Base-by-base conservation (phyloP, 2,888 invertebrate species). In the Monochamus alternatus region DNA sequence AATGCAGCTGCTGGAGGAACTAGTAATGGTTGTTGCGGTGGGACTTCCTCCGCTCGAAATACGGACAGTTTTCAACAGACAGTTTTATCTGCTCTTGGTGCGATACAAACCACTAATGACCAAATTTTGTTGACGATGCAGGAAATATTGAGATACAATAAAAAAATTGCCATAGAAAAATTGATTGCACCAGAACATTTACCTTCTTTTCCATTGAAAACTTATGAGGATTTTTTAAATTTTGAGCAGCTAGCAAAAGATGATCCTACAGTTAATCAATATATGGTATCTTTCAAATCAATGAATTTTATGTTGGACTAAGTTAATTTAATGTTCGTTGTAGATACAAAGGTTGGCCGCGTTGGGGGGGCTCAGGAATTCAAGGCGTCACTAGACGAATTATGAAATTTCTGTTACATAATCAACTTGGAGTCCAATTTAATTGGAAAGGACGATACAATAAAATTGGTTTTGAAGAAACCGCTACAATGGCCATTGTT, bases 401-500 rank as follows among this genome's bases (percentile, higher is more conserved):
- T 43, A 68, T 68, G 68, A 68, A 32, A 12, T 68, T 68, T 38
- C 30, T 68, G 9, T 38, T 68, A 10, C n/a, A 55, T 12, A 68
- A 68, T 32, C 58, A 68, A 38, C 44, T 58, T 1, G 68, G 58
- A 9, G 14, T 59, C 3, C 68, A 32, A 44, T 60, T 60, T 31
- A 69, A 69, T 44, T 69, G 69, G 69, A 69, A 69, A 43, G 69
- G 60, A 44, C 44, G 69, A 7, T 31, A 47, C 12, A 69, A 69
- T n/a, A 69, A 69, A 59, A 47, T 47, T 4, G 60, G 69, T 22
- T 69, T 69, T 38, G 69, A 69, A 69, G 9, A 47, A 44, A 69
- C 69, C 30, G 14, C 31, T 10, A 60, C 60, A 59, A 60, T 59
- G 60, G 30, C 10, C 32, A 44, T 60, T 69, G 69, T 69, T 8